These are phyloP conservation scores for Diadumene lineata DNA, from an alignment of 92 coral and sea anemone genomes.

Conservation along the genomic window DNA sequence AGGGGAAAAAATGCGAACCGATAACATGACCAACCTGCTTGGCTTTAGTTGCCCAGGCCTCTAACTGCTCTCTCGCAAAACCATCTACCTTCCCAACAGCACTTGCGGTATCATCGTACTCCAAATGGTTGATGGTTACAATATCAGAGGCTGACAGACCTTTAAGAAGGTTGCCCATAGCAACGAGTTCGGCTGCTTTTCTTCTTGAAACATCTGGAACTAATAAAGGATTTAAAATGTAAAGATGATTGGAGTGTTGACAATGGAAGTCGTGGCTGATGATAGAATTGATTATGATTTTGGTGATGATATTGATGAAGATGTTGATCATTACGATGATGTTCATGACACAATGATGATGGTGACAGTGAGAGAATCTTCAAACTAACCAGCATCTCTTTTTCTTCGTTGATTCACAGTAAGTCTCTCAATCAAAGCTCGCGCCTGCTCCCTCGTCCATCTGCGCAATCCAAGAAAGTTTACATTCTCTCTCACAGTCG, in stretches of 20 bases:
- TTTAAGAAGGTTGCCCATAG: slow-evolving; percentile 61
- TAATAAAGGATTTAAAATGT: no score
- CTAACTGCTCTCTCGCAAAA: slow-evolving; percentile 57
- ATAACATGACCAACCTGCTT: slow-evolving; percentile 26
- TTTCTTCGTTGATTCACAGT: not conserved
- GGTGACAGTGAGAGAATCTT: not conserved
- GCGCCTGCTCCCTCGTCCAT: slow-evolving; percentile 38
- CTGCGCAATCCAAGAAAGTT: slow-evolving; percentile 41
- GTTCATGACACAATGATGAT: not conserved
- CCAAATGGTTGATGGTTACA: slow-evolving; percentile 31
- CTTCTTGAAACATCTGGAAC: slow-evolving; percentile 53
- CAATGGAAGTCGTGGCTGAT: not conserved
- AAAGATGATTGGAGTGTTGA: not conserved
- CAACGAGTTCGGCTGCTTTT: slow-evolving; percentile 61
- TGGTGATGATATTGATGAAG: not conserved
- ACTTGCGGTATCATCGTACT: slow-evolving; percentile 57
- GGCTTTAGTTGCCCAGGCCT: slow-evolving; percentile 78
- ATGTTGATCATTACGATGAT: not conserved
- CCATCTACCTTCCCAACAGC: slow-evolving; percentile 56
- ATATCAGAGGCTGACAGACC: slow-evolving; percentile 64
- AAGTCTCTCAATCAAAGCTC: slow-evolving; percentile 17
- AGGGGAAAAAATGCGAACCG: not conserved
- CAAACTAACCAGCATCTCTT: not conserved
- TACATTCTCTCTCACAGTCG: slow-evolving; percentile 21
- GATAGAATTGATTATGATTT: not conserved